Base-by-base conservation (phyloP, 2,888 invertebrate species). In the Limnephilus lunatus region DNA sequence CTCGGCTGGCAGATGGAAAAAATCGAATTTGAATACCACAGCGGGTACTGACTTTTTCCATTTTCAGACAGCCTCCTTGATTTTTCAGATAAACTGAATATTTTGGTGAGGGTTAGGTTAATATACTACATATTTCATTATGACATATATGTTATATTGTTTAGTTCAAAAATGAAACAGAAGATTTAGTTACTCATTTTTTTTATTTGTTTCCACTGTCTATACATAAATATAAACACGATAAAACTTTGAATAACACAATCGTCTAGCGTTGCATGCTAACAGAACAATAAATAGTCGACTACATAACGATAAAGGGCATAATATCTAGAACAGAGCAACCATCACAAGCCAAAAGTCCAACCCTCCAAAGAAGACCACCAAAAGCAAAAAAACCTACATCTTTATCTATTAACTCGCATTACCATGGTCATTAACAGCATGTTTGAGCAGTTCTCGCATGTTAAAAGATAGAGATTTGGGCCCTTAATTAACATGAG, bases 211-310 rank as follows among this genome's bases (percentile, higher is more conserved):
- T 89, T 85, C 90, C 85, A 83, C 90, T 53, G 48, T 92, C 91
- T 92, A 92, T 92, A 68, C 68, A 92, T 92, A 92, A 92, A 92
- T 93, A 93, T 91, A 92, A 92, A 93, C 92, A 91, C 91, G 91
- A 92, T 93, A 91, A 93, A 93, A 92, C 93, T 92, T 91, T 86
- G 39, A 87, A 90, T 92, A 82, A 91, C 81, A 88, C 81, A 87
- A 91, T 87, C 68, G 25, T 68, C 86, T 90, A 90, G 92, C 93
- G 85, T 89, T 32, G 80, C 88, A 80, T 89, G 91, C 88, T 93
- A 91, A 91, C 88, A 82, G 87, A 91, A 92, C 89, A 93, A 93
- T 93, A 93, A 93, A 93, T 93, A 93, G 91, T 91, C 44, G 90
- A 92, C 89, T 93, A 92, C 90, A 89, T 92, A 93, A 93, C 93